A percentile compares a stretch with the other conserved stretches of the same genome.
Evolutionary conservation across 1,140 invertebrate genomes (phyloP).

Genomic region (Leguminivora glycinivorella): DNA sequence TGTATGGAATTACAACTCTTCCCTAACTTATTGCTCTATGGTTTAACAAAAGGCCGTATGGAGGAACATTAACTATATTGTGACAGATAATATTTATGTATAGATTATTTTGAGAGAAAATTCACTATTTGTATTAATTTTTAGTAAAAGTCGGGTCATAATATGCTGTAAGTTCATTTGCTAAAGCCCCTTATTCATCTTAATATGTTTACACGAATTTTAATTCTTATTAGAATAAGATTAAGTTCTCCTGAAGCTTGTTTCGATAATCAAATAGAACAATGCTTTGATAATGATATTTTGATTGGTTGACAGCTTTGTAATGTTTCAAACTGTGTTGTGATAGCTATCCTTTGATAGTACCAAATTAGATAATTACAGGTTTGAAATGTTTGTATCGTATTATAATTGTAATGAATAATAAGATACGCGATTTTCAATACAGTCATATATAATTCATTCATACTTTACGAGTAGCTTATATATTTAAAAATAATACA

Average conservation of each 20-base stretch:
- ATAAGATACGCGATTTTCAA: neutral
- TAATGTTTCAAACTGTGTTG: constrained; percentile 37
- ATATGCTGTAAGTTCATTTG: too few species aligned
- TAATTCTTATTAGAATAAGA: neutral
- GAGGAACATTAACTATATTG: too few species aligned
- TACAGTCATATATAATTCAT: neutral
- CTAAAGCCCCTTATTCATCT: too few species aligned
- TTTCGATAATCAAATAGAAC: constrained; percentile 34
- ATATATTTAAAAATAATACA: too few species aligned
- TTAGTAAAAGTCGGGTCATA: too few species aligned
- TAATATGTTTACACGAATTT: neutral
- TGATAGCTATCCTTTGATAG: neutral
- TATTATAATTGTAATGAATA: neutral
- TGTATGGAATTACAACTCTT: too few species aligned
- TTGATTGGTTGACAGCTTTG: constrained; percentile 62
- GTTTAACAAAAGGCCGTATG: too few species aligned
- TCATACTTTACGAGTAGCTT: too few species aligned
- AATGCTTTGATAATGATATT: constrained; percentile 46
- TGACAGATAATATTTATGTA: too few species aligned
- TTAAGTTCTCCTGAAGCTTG: neutral
- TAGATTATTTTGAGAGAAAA: too few species aligned
- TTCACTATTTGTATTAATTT: too few species aligned
- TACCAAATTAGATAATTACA: neutral
- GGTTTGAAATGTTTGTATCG: neutral
- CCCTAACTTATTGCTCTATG: too few species aligned